Evolutionary conservation across 2,888 invertebrate species (phyloP).

Genomic region (Tanaodytes sp.): DNA sequence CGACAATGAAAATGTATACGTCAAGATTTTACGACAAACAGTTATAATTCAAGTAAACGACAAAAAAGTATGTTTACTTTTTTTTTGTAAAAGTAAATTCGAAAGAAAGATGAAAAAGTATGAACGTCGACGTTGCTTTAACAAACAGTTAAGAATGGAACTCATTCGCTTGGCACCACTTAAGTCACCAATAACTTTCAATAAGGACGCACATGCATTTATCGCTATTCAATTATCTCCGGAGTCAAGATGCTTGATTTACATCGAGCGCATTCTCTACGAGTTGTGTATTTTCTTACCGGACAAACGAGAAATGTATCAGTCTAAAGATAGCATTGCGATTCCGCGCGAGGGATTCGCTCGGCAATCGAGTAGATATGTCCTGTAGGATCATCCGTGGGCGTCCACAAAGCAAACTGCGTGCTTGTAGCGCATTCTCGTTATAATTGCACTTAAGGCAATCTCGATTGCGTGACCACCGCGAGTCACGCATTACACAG

Average conservation of each 20-base stretch:
- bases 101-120: too few relatives aligned
- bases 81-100: too few relatives aligned
- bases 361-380: conserved; percentile 33
- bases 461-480: conserved; percentile 67
- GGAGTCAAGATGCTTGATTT: conserved; percentile 45
- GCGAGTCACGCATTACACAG: conserved; percentile 45
- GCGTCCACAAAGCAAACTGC: conserved; percentile 57
- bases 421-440: conserved; percentile 67
- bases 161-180: too few relatives aligned
- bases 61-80: too few relatives aligned
- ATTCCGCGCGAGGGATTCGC: conserved; percentile 40
- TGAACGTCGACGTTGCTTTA: too few relatives aligned
- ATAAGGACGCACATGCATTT: conserved; percentile 51
- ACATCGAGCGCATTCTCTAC: conserved; percentile 46
- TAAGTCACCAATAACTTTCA: conserved; percentile 54
- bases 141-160: too few relatives aligned
- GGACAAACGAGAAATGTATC: too few relatives aligned
- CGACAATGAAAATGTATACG: too few relatives aligned
- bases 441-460: conserved; percentile 67
- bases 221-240: conserved; percentile 46
- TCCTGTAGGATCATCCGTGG: conserved; percentile 51
- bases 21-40: too few relatives aligned
- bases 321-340: conserved; percentile 31
- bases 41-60: too few relatives aligned
- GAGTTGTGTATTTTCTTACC: conserved; percentile 38